These are phyloP conservation scores for Erinaceus europaeus DNA, from an alignment of 2,113 vertebrate species.

Conservation along the genomic window DNA sequence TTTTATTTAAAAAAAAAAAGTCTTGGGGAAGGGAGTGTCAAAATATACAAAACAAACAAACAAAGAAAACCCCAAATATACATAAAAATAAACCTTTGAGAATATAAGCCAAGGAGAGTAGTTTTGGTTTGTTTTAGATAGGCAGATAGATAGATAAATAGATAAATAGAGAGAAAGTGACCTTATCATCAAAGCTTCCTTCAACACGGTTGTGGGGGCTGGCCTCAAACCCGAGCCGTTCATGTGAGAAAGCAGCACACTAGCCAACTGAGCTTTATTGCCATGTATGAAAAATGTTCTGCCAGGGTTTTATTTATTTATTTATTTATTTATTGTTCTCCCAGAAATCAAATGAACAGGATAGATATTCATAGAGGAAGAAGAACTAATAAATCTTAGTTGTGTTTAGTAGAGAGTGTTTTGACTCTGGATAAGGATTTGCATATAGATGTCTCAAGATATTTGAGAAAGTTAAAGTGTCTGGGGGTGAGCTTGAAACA, in stretches of 20 bases:
- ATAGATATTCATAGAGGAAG: constrained; percentile 26
- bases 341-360: background rate
- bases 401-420: constrained; percentile 16
- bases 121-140: too few species aligned
- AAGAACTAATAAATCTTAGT: constrained; percentile 45
- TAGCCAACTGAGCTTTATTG: too few species aligned
- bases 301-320: too few species aligned
- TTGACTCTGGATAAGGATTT: constrained; percentile 41
- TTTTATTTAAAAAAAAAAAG: background rate
- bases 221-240: too few species aligned
- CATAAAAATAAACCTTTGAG: background rate
- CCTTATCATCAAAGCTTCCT: too few species aligned
- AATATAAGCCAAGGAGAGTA: background rate
- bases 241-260: too few species aligned
- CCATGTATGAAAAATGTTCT: too few species aligned
- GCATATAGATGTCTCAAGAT: constrained; percentile 41
- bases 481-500: background rate
- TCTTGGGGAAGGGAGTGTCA: too few species aligned
- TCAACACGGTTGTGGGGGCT: too few species aligned
- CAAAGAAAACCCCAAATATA: background rate
- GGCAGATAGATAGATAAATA: too few species aligned
- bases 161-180: too few species aligned
- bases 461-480: constrained; percentile 34
- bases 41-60: background rate
- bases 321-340: background rate